Evolutionary conservation across 2,888 invertebrate genomes (phyloP), one percentile per base, ranked within the genome.

Genomic region (Tenthredo amoena): DNA sequence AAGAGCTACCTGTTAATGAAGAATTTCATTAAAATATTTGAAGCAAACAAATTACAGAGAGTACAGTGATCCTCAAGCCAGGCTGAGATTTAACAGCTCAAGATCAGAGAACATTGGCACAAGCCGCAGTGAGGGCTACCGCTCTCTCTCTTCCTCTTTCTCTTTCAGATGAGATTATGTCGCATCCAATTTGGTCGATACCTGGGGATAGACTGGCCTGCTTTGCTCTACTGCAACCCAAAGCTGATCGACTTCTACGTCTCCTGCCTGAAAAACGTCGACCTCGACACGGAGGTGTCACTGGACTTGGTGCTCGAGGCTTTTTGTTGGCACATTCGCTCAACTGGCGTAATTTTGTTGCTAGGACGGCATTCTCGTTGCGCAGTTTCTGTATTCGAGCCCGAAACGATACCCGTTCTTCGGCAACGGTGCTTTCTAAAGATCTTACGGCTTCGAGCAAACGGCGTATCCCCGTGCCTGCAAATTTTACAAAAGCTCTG

Each of bases 381-480:
- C 93, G 91, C 15, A 94, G 88, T 87, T 94, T 94, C 86, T 93
- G 92, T 18, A 94, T 92, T 86, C 94, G 90, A 68, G 92, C 90
- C 74, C 93, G 92, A 89, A 94, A 94, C n/a, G 93, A 92, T 31
- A 90, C 90, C 37, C 94, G 90, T 87, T 94, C 94, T 62, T 91
- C 91, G 0, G 91, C 87, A 0, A 94, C 93, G 55, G 92, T 94
- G 86, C 91, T 93, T 87, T 94, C 94, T 82, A 94, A 89, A 26
- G 93, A 92, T 85, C 91, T 92, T 47, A 94, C 92, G 1, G 94
- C 93, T 86, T 90, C 92, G 86, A 94, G 91, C 86, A 94, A 87
- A 21, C 88, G 88, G 74, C 86, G 88, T 21, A 88, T 86, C 65
- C 87, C 88, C 86, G 88, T 90, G 55, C 90, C 91, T 91, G 84